phyloP scores from a whole-genome alignment of 2,888 invertebrate species.

The Drosophila mayaguana region DNA sequence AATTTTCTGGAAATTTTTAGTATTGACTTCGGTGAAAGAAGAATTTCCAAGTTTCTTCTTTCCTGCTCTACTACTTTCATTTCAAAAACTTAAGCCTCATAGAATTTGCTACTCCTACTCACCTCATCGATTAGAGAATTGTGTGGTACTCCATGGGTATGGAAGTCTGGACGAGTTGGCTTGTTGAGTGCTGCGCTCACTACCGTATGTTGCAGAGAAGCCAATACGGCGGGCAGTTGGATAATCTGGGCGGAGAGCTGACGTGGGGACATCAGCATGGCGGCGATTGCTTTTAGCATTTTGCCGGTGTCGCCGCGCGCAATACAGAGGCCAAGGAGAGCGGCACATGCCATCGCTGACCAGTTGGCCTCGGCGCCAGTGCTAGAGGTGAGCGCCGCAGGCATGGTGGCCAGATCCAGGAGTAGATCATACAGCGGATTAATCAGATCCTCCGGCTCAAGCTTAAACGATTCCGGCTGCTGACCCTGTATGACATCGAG shows the following conservation, averaged over 20 bases:
- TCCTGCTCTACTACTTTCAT: no score
- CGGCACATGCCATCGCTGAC: constrained; percentile 95
- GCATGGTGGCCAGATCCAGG: constrained; percentile 92
- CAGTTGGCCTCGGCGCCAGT: constrained; percentile 87
- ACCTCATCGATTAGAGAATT: constrained; percentile 89
- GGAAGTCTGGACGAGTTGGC: constrained; percentile 94
- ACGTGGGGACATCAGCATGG: constrained; percentile 94
- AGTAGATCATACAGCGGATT: constrained; percentile 94
- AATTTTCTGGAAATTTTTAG: no score
- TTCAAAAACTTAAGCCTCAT: no score
- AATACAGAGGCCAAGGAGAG: constrained; percentile 95
- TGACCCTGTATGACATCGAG: constrained; percentile 93
- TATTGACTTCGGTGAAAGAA: no score
- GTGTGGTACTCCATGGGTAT: constrained; percentile 93
- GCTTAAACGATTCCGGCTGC: constrained; percentile 84
- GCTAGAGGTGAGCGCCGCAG: constrained; percentile 85
- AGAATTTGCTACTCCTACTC: neutral
- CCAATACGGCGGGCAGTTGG: constrained; percentile 93
- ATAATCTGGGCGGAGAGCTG: constrained; percentile 92
- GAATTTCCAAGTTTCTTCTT: neutral
- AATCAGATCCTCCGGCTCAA: constrained; percentile 87
- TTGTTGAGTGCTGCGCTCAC: constrained; percentile 94
- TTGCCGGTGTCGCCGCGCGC: constrained; percentile 97
- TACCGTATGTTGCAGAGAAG: constrained; percentile 94
- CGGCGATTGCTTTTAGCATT: constrained; percentile 93